phyloP scores from a whole-genome alignment of 2,113 vertebrate genomes.

The Podiceps cristatus region DNA sequence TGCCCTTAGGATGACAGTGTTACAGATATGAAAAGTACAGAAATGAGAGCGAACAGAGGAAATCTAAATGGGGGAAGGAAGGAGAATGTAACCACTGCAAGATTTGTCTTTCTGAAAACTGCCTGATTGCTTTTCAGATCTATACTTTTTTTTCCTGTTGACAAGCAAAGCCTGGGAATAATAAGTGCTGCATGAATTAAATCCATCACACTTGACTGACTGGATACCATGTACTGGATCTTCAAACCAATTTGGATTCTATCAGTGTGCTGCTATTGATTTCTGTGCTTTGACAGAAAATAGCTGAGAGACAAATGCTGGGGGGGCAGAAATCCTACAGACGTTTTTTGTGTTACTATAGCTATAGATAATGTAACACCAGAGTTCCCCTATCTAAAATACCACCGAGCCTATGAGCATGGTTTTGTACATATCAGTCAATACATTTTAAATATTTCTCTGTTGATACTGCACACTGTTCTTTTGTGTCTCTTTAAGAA shows the following conservation, averaged over 20 bases:
- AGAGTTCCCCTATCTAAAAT: background rate
- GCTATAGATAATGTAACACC: background rate
- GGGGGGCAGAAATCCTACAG: background rate
- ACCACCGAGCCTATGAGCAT: background rate
- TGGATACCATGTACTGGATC: background rate
- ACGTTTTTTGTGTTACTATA: background rate
- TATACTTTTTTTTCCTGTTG: constrained; percentile 18
- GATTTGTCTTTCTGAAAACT: constrained; percentile 37
- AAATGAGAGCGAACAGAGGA: constrained; percentile 17
- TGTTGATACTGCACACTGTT: background rate
- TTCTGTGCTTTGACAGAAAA: constrained; percentile 17
- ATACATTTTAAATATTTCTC: background rate
- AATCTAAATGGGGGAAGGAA: background rate
- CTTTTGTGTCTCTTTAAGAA: background rate
- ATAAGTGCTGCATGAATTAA: constrained; percentile 52
- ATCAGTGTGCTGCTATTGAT: constrained; percentile 30
- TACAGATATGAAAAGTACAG: background rate
- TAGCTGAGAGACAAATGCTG: background rate
- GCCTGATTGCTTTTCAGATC: constrained; percentile 56
- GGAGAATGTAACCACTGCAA: background rate
- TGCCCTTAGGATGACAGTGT: background rate
- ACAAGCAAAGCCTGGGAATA: constrained; percentile 53
- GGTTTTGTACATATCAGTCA: background rate
- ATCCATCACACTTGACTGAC: constrained; percentile 56
- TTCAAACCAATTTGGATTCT: constrained; percentile 36